phyloP scores from a whole-genome alignment of 23 tunicate species.

The Aplidium turbinatum region DNA sequence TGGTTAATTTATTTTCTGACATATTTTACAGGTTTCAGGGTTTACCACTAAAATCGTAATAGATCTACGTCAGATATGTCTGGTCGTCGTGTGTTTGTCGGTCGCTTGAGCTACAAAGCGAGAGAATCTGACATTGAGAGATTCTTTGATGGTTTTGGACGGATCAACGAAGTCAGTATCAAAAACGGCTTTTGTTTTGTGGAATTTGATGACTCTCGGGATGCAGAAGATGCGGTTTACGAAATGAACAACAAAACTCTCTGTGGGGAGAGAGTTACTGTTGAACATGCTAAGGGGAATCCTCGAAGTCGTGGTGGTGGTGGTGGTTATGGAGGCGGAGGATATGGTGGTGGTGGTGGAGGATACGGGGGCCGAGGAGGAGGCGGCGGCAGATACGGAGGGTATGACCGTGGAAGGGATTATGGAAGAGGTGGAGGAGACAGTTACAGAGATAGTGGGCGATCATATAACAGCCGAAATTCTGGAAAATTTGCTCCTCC shows the following conservation, averaged over 20 bases:
- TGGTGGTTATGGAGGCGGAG: constrained; percentile 46
- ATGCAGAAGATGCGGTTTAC: constrained; percentile 97
- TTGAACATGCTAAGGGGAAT: constrained; percentile 86
- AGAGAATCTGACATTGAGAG: constrained; percentile 82
- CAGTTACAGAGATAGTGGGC: constrained; percentile 10
- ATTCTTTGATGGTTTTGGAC: constrained; percentile 88
- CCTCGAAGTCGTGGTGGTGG: constrained; percentile 76
- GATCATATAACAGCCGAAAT: not conserved
- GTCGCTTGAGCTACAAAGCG: constrained; percentile 77
- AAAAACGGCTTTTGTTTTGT: constrained; percentile 92
- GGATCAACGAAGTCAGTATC: constrained; percentile 71
- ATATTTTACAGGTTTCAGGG: too few species aligned
- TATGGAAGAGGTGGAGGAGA: constrained; percentile 56
- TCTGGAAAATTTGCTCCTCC: constrained; percentile 56
- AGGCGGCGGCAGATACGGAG: too few species aligned
- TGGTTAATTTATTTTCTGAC: too few species aligned
- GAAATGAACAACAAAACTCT: constrained; percentile 84
- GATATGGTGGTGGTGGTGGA: constrained; percentile 33
- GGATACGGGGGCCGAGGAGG: constrained; percentile 22
- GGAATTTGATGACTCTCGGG: constrained; percentile 86
- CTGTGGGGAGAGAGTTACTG: constrained; percentile 82
- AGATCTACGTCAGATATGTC: constrained; percentile 60
- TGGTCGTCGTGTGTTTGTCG: constrained; percentile 72
- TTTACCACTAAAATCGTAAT: too few species aligned
- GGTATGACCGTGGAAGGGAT: constrained; percentile 31